A percentile compares a stretch with the other conserved stretches of the same genome.
Conservation (phyloP, 2,888 invertebrate genomes). For the Phrixothrix hirtus region DNA sequence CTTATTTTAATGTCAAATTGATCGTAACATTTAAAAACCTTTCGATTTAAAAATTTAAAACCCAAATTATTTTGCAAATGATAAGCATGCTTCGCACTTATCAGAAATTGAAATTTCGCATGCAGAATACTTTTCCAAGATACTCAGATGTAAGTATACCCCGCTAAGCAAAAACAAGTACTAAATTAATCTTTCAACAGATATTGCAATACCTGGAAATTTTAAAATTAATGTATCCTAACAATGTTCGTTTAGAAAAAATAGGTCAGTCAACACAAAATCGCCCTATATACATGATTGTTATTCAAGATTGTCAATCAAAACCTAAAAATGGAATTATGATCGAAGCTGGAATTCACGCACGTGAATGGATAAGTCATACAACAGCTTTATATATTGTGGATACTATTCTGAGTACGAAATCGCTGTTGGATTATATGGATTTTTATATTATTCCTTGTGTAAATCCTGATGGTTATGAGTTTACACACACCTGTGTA, state of each 20-base stretch:
- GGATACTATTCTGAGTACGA: conserved; percentile 28
- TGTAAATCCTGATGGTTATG: conserved; percentile 40
- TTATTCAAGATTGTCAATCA: conserved; percentile 16
- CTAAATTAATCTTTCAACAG: too few relatives aligned
- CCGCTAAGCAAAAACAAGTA: too few relatives aligned
- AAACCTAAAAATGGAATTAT: conserved; percentile 22
- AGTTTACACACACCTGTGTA: conserved; percentile 35
- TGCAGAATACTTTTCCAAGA: too few relatives aligned
- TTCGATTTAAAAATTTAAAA: too few relatives aligned
- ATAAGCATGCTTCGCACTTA: too few relatives aligned
- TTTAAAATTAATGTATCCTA: conserved; percentile 25
- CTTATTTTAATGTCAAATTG: too few relatives aligned
- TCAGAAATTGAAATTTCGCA: too few relatives aligned
- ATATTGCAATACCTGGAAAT: too few relatives aligned
- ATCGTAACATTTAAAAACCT: too few relatives aligned
- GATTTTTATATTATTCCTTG: conserved; percentile 40
- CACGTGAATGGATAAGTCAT: conserved; percentile 37
- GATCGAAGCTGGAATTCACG: conserved; percentile 39
- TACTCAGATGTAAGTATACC: too few relatives aligned
- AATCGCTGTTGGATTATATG: conserved; percentile 23
- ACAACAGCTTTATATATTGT: conserved; percentile 35
- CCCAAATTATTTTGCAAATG: too few relatives aligned
- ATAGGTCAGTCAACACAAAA: conserved; percentile 33
- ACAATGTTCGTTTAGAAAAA: conserved; percentile 28
- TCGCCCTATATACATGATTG: conserved; percentile 34